Evolutionary conservation across 1,140 invertebrate species (phyloP), one percentile per base, ranked within the genome.

Genomic region (Brachystomella parvula): DNA sequence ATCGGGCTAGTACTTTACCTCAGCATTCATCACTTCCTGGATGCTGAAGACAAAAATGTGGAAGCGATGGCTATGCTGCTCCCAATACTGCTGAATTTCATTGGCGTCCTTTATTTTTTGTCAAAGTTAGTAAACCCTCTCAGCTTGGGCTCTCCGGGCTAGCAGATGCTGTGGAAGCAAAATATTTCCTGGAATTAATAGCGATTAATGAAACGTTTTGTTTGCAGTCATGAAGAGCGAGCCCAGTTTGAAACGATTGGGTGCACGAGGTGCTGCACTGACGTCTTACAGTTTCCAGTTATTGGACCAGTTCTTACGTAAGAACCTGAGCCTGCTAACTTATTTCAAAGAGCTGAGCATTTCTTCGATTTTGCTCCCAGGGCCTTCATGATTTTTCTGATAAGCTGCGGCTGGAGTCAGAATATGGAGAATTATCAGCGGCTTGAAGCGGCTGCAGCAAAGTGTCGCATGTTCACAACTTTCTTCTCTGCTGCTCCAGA

Each of bases 261-360:
- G 1, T 57, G 47, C 1, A 47, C 71, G 0, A 63, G 62, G 29
- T 68, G 66, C 33, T 35, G 53, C 21, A 73, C 63, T 53, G 71
- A 73, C 49, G 32, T 73, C 21, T 58, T 68, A 17, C 71, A 73
- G 61, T 39, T 73, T 58, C 71, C 71, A 26, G 47, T 73, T 17
- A 19, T 73, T 26, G 71, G 71, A 26, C 71, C 71, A 1, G 71
- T 73, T 1, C 63, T 73, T 21, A 68, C 67, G 71, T 72, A 67
- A 63, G 62, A 12, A 12, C n/a, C 26, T 26, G 12, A 56, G 26
- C 1, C 28, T 39, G 12, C 32, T 39, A 47, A 39, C 3, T 58
- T n/a, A 26, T 49, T 47, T 29, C 39, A 53, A 24, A 53, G 3
- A 21, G 6, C 2, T 53, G 29, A 29, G 3, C 15, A 56, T 56